Percentiles rank a stretch among this genome's conserved stretches.
Conservation (phyloP, 2,113 vertebrate genomes). For the Rutilus rutilus region DNA sequence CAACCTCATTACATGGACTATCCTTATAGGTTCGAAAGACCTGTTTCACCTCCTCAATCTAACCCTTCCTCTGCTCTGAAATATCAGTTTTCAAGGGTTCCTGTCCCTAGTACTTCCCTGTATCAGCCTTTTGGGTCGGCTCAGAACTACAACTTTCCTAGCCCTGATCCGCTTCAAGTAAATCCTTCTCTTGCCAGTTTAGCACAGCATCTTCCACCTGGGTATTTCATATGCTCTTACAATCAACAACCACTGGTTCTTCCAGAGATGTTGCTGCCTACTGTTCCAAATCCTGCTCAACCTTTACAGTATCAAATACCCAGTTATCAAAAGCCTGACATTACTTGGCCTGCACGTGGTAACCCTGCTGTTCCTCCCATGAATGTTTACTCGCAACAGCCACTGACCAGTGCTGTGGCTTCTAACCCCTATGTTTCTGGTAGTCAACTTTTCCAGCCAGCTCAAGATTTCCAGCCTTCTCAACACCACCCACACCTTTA, state of each 20-base stretch:
- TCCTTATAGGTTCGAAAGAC: background rate
- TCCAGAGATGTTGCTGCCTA: background rate
- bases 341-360: background rate
- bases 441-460: background rate
- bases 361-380: background rate
- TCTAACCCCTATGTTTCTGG: background rate
- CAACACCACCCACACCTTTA: background rate
- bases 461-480: background rate
- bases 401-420: background rate
- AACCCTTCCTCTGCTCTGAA: background rate
- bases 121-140: background rate
- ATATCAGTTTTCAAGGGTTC: no score
- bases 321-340: background rate
- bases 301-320: background rate
- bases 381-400: background rate
- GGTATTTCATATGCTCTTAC: background rate
- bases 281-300: background rate
- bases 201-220: background rate
- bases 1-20: background rate
- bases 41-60: background rate
- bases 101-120: background rate
- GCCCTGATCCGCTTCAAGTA: background rate
- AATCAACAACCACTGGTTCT: background rate
- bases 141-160: background rate
- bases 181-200: background rate